These are phyloP conservation scores for Myotis yumanensis DNA, from an alignment of 2,113 vertebrate genomes.

Conservation along the genomic window DNA sequence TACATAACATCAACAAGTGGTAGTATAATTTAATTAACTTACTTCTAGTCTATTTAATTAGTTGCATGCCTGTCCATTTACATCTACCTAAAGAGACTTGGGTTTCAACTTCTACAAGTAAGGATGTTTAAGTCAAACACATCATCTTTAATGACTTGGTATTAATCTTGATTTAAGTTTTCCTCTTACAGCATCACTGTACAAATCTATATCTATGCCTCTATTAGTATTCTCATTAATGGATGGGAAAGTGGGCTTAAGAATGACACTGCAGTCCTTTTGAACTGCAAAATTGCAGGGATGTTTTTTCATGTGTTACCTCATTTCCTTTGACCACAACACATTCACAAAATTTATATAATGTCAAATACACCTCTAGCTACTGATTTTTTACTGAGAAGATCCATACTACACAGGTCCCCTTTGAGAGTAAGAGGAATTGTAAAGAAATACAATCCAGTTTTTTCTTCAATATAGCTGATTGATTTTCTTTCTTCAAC, in stretches of 20 bases:
- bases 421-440: neutral
- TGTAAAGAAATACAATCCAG: neutral
- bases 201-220: neutral
- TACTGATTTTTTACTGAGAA: neutral
- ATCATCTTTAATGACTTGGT: neutral
- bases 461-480: neutral
- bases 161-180: neutral
- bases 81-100: neutral
- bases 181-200: neutral
- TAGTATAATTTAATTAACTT: neutral
- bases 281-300: neutral
- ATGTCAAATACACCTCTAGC: neutral
- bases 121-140: neutral
- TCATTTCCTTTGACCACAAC: neutral
- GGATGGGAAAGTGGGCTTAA: neutral
- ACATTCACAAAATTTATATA: neutral
- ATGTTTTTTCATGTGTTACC: neutral
- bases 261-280: neutral
- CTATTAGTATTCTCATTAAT: neutral
- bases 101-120: constrained; percentile 9
- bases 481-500: neutral
- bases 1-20: neutral
- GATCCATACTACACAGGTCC: neutral
- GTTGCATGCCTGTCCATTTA: neutral
- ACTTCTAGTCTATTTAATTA: constrained; percentile 24